Evolutionary conservation across 2,797 vertebrate genomes (phyloP), one percentile per base, ranked within the genome.

Genomic region (Naso thynnoides): DNA sequence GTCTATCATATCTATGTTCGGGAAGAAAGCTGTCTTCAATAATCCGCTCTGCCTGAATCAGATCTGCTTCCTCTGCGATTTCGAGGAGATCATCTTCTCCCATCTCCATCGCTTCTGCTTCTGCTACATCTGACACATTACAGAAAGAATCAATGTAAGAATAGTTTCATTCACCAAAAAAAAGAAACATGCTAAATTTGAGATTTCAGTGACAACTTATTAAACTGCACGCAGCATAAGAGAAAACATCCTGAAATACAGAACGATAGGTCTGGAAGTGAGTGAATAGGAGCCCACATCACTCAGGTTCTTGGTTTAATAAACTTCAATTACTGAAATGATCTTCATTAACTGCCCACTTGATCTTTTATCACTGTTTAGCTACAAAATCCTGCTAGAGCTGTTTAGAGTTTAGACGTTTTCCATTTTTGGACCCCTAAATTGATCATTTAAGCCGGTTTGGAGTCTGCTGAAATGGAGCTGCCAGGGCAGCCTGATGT

Each of bases 31-130:
- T 85, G 78, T 95, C 95, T 8, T 96, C 96, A 60, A 99, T 92
- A 26, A 96, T 85, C 41, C 96, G 94, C 47, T 98, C 97, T 1
- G 89, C 94, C 85, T 96, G 92, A 76, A 98, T 95, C 83, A 97
- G 85, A 42, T 96, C 96, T 0, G 97, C 97, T 78, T 97, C 96
- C 85, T 96, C 96, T 3, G 87, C 76, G 0, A 98, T 93, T 6
- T 95, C 85, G 23, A 98, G 92, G 81, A 98, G 86, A 0, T 92
- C 91, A 1, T 93, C 93, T 1, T 94, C 91, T 3, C 88, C 88
- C 44, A 79, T 44, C 13, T 84, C 86, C 38, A 90, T 84, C 2
- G 44, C 10, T 52, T 93, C 89, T 5, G 92, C 91, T 15, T 39
- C 80, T 66, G 68, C 86, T 36, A 15, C 6, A 42, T 56, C 75